A percentile compares a stretch with the other conserved stretches of the same genome.
Conservation (phyloP, 2,113 vertebrate genomes). For the Archilochus colubris region DNA sequence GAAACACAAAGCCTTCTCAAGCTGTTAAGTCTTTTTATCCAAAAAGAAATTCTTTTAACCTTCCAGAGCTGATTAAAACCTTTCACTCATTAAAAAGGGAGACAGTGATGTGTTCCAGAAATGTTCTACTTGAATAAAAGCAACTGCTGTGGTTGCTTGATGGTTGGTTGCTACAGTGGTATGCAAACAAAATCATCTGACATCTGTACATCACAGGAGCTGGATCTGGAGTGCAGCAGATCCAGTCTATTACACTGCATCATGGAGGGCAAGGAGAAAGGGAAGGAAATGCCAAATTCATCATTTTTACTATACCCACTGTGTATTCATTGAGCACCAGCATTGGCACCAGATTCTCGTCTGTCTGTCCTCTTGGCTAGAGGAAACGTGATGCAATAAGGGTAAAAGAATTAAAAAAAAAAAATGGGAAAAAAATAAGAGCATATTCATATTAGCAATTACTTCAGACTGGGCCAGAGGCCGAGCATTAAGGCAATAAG, state of each 20-base stretch:
- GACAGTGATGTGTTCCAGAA: slow-evolving; percentile 54
- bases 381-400: slow-evolving; percentile 73
- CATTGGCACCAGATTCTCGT: slow-evolving; percentile 76
- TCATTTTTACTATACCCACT: slow-evolving; percentile 72
- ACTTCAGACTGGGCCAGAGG: slow-evolving; percentile 51
- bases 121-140: slow-evolving; percentile 29
- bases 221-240: slow-evolving; percentile 60
- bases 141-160: slow-evolving; percentile 30
- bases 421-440: slow-evolving; percentile 57
- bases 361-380: slow-evolving; percentile 76
- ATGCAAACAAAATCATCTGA: background rate
- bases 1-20: slow-evolving; percentile 56
- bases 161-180: background rate
- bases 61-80: slow-evolving; percentile 11
- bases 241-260: slow-evolving; percentile 31
- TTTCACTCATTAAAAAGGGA: slow-evolving; percentile 33
- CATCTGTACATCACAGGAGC: slow-evolving; percentile 16
- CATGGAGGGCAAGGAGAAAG: slow-evolving; percentile 55
- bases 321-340: slow-evolving; percentile 78
- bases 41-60: background rate
- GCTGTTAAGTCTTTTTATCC: background rate
- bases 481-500: slow-evolving; percentile 31
- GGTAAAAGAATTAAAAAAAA: slow-evolving; percentile 57
- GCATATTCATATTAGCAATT: slow-evolving; percentile 62
- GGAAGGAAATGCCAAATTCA: slow-evolving; percentile 63